phyloP scores from a whole-genome alignment of 2,888 invertebrate genomes.

The Papilio gigon region DNA sequence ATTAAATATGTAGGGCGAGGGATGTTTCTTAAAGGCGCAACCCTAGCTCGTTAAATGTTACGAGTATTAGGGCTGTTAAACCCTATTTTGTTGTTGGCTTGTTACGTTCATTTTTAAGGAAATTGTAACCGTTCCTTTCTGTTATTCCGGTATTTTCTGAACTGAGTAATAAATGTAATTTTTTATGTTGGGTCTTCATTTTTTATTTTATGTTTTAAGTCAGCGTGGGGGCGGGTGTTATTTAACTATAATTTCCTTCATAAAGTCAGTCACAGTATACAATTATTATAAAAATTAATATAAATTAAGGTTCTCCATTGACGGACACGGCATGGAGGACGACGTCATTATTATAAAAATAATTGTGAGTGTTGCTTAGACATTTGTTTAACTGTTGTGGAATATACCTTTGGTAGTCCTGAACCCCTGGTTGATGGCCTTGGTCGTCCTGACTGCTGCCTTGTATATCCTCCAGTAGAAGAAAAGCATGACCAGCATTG shows the following conservation, averaged over 20 bases:
- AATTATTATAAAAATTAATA: background rate
- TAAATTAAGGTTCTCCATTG: too few relatives aligned
- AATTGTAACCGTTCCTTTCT: constrained; percentile 1
- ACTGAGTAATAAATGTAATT: constrained; percentile 6
- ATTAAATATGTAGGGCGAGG: constrained; percentile 39
- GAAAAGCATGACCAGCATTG: constrained; percentile 98
- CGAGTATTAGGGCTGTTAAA: constrained; percentile 29
- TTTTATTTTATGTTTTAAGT: constrained; percentile 6
- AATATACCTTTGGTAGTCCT: constrained; percentile 93
- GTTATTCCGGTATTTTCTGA: constrained; percentile 14
- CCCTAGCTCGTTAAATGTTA: constrained; percentile 36
- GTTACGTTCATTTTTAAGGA: constrained; percentile 28
- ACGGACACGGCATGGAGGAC: too few relatives aligned
- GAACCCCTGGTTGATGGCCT: constrained; percentile 95
- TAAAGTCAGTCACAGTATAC: background rate
- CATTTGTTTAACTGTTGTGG: too few relatives aligned
- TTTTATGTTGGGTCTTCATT: constrained; percentile 22
- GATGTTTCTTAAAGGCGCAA: constrained; percentile 31
- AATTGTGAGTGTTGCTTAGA: too few relatives aligned
- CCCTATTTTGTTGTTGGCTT: constrained; percentile 27
- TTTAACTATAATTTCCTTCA: background rate
- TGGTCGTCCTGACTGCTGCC: constrained; percentile 95
- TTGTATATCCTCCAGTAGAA: constrained; percentile 98
- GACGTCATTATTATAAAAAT: too few relatives aligned
- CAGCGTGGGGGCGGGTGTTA: background rate